These are phyloP conservation scores for Mustelus asterias DNA, from an alignment of 2,113 vertebrate genomes.

Conservation along the genomic window DNA sequence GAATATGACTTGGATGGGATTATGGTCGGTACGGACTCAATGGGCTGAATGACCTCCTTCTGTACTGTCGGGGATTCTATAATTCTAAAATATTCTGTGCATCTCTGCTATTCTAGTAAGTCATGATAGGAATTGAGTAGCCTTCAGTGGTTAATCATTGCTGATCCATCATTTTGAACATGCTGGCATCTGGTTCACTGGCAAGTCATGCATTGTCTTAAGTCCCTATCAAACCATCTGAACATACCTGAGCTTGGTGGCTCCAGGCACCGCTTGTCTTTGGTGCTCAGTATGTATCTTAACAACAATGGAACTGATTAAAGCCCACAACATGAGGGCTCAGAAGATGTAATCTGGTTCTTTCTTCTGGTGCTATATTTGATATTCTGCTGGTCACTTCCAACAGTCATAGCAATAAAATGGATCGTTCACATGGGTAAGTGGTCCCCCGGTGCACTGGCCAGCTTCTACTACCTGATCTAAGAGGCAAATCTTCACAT, in stretches of 20 bases:
- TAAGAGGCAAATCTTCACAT: not conserved
- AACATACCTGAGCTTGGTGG: constrained; percentile 24
- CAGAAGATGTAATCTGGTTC: constrained; percentile 23
- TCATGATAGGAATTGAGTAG: not conserved
- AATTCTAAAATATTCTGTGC: not conserved
- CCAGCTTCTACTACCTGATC: not conserved
- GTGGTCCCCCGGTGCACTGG: not conserved
- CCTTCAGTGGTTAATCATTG: not conserved
- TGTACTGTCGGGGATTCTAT: too few relatives aligned
- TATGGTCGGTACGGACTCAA: too few relatives aligned
- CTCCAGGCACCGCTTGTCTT: not conserved
- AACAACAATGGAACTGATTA: constrained; percentile 24
- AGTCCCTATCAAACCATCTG: not conserved
- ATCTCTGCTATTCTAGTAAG: not conserved
- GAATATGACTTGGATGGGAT: too few relatives aligned
- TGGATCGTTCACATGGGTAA: not conserved
- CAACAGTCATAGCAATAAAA: not conserved
- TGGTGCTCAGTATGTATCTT: not conserved
- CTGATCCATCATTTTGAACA: not conserved
- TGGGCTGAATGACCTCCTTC: too few relatives aligned
- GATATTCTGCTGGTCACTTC: constrained; percentile 15
- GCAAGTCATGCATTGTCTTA: not conserved
- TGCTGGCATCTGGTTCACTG: not conserved
- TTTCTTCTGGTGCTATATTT: constrained; percentile 1
- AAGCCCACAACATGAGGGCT: constrained; percentile 21